A percentile compares a stretch with the other conserved stretches of the same genome.
These are phyloP conservation scores for Embidobia sp. DNA, from an alignment of 2,888 invertebrate species.

Conservation along the genomic window DNA sequence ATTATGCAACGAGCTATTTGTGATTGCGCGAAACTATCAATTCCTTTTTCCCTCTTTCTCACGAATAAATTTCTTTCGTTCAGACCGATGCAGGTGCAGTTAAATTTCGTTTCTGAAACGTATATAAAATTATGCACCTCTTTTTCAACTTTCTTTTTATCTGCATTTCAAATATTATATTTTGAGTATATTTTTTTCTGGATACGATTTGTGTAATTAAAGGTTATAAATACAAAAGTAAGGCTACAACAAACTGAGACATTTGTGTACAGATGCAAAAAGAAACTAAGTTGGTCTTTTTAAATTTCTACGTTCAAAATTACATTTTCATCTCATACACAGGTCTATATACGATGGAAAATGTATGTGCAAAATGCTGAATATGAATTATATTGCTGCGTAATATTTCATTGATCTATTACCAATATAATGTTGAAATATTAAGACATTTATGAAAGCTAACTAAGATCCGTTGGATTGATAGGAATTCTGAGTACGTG, in stretches of 20 bases:
- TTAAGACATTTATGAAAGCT: slow-evolving; percentile 9
- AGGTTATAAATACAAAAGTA: no score
- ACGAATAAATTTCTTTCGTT: slow-evolving; percentile 10
- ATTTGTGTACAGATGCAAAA: no score
- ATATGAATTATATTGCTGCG: slow-evolving; percentile 4
- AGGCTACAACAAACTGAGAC: no score
- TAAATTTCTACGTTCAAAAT: no score
- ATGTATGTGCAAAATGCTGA: not conserved
- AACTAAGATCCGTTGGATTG: not conserved
- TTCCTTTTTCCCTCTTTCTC: slow-evolving; percentile 11
- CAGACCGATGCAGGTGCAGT: not conserved
- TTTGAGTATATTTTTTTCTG: no score
- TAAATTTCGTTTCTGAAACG: not conserved
- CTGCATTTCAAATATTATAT: not conserved
- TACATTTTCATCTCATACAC: no score
- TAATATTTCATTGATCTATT: not conserved
- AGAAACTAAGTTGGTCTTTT: no score
- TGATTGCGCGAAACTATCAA: slow-evolving; percentile 26
- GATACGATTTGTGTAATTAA: no score
- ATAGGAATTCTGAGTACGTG: not conserved
- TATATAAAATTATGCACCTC: not conserved
- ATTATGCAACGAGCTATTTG: slow-evolving; percentile 25
- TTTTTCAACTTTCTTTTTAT: not conserved
- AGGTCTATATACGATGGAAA: not conserved
- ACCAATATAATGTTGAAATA: slow-evolving; percentile 2